Base-by-base conservation (phyloP, 2,797 vertebrate genomes). In the Hirundo rustica region DNA sequence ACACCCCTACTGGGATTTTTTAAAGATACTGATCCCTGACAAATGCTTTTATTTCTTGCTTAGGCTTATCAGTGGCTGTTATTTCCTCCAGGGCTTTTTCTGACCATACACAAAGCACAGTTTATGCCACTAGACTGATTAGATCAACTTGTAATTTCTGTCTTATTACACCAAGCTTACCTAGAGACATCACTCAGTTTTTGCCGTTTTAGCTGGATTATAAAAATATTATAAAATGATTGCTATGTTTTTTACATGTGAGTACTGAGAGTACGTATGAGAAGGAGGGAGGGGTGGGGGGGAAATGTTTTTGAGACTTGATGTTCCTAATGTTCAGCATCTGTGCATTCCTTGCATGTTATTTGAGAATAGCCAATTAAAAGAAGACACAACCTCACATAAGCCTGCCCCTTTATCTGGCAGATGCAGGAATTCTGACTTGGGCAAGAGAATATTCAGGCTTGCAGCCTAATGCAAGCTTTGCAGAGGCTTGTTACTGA, bases 1-100 rank as follows among this genome's bases (percentile, higher is more conserved):
- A 93, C 71, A 78, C 70, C 80, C 92, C 66, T 94, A 92, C 84
- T 70, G 62, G 55, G 92, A 26, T 87, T 84, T 94, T 93, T 94
- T 62, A 1, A 93, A 95, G 62, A 87, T 58, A 88, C 77, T 72
- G 58, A 95, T 73, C 47, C 62, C 77, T 75, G 55, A 93, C 51
- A 94, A 95, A 95, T 76, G 58, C 80, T 91, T 93, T 78, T 11
- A 80, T 61, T 86, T 88, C 77, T 91, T 81, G 86, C 73, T 71
- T 79, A 72, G 58, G 40, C 72, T 93, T 86, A 86, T 75, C 27
- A 66, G 29, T 66, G 29, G 40, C 62, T 96, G n/a, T 57, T 86
- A 74, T 66, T 86, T 88, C 58, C 22, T 86, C 8, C 40, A 32
- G 25, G 68, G 38, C 20, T 81, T 88, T 78, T 91, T 93, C 66